Base-by-base conservation (phyloP, 1,140 invertebrate species). In the Drosophila oshimai region DNA sequence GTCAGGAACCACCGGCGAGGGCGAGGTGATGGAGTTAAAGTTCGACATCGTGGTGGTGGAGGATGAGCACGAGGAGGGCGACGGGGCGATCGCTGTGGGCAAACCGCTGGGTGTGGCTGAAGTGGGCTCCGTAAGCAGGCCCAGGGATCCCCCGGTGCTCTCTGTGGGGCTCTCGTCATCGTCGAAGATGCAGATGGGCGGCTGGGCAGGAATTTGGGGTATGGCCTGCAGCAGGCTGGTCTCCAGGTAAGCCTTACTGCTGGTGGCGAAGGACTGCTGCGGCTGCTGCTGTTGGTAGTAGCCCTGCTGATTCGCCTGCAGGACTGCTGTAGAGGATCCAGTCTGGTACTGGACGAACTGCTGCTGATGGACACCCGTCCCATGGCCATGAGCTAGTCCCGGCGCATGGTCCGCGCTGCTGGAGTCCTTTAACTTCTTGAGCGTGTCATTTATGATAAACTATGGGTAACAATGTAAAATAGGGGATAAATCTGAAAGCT, bases 391-490 rank as follows among this genome's bases (percentile, higher is more conserved):
- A 20, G 71, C 49, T 55, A 86, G 34, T 28, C 80, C 76, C 37
- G 58, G 72, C 31, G 62, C 62, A 69, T 64, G 68, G 53, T 74
- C 86, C 45, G 83, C 74, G 57, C 69, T 80, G 53, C 70, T 90
- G 39, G 90, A 88, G 53, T 84, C 81, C 75, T 91, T 89, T 37
- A 91, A 72, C 67, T 91, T 90, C 61, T 89, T 90, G 41, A 91
- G 74, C 57, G 83, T 89, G 65, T 91, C 90, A 90, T 91, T 90
- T 81, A 91, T 89, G 45, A 90, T 91, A 68, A 91, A 90, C 90
- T 91, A 9, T 20, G 7, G 12, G 50, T 5, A 47, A 17, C 7
- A 29, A 41, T 51, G 24, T 5, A 41, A 34, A 28, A 55, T 3
- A 46, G 37, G 31, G 37, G 31, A 42, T 54, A 26, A 34, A 39